Evolutionary conservation across 2,797 vertebrate species (phyloP), one percentile per base, ranked within the genome.

Genomic region (Lutjanus argentimaculatus): DNA sequence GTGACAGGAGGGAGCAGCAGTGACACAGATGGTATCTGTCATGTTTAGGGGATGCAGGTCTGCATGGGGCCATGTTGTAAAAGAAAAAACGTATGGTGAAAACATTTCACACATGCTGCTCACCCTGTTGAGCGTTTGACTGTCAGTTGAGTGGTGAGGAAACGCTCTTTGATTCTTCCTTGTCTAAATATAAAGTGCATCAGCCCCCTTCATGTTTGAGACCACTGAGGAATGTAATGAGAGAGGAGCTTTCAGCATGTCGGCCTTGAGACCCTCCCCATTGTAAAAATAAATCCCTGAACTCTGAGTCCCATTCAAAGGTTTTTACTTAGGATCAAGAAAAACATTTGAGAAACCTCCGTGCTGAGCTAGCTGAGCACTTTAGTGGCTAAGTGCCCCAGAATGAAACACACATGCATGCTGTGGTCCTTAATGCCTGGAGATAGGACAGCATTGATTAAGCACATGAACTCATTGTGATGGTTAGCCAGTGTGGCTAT

Each of bases 281-380:
- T 77, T 92, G 82, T 87, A 89, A 92, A 92, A 90, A 91, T 92
- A 90, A 92, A 91, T 85, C 82, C 84, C 67, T 63, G 48, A 75
- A 81, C 61, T 67, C 49, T 43, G 52, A 75, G 67, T 72, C 67
- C 58, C 19, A 17, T 52, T 61, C 22, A 88, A 52, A 49, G 61
- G 55, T 72, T 90, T 90, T 80, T 83, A 80, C 70, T 65, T 46
- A n/a, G 75, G 81, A 89, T 78, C 43, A 87, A 88, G 82, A 78
- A 77, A 88, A 89, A 88, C 77, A 83, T 81, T 83, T 68, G 70
- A 72, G 45, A 74, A 87, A 79, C 70, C 52, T 70, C 43, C 40
- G 45, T 48, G 68, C 79, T 82, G 79, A 77, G 74, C 52, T 62
- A 57, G 67, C 56, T 15, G 45, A 79, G 61, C 80, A 84, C 72